These are phyloP conservation scores for Nomada fabriciana DNA, from an alignment of 2,888 invertebrate genomes.

Conservation along the genomic window DNA sequence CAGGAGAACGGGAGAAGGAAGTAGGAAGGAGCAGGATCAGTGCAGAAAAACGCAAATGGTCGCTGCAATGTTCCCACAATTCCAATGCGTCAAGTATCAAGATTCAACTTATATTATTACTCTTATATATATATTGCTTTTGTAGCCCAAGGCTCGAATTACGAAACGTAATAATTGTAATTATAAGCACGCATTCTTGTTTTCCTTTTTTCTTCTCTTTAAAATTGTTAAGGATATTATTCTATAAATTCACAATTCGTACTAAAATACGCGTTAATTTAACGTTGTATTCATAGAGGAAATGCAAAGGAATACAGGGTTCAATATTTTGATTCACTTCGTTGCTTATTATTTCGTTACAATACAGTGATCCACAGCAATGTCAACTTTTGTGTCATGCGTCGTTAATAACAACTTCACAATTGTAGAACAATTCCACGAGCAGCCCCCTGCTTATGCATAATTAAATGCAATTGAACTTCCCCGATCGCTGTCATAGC, in stretches of 20 bases:
- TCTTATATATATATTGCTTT: background rate
- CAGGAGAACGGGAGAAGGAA: constrained; percentile 28
- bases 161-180: background rate
- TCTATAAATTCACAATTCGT: no score
- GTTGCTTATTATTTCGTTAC: background rate
- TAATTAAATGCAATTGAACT: constrained; percentile 4
- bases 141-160: background rate
- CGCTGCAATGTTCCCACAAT: constrained; percentile 26
- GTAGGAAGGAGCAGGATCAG: constrained; percentile 56
- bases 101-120: background rate
- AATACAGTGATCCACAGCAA: background rate
- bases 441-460: no score
- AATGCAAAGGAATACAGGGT: background rate
- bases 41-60: constrained; percentile 1
- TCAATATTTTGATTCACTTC: background rate
- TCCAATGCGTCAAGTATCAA: background rate
- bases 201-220: background rate
- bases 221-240: background rate
- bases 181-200: background rate
- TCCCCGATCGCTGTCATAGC: background rate
- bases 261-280: no score
- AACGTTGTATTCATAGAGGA: background rate
- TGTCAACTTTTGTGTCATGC: background rate
- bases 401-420: background rate
- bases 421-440: background rate